These are phyloP conservation scores for Oxycera nigricornis DNA, from an alignment of 2,888 invertebrate genomes.

Conservation along the genomic window DNA sequence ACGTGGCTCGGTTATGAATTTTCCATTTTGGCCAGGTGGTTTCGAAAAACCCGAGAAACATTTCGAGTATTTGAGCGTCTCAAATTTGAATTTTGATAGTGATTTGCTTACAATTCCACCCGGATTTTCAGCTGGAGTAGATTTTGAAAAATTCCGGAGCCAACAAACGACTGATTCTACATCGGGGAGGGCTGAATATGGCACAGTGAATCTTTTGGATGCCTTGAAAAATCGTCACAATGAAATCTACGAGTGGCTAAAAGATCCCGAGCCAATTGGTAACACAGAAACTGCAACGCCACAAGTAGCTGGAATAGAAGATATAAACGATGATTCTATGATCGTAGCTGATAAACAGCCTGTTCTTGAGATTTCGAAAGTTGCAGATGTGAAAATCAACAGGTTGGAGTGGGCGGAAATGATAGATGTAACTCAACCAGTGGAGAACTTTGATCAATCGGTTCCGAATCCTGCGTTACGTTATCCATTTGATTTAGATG, in stretches of 20 bases:
- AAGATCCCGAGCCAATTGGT: constrained; percentile 42
- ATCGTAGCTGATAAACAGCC: neutral
- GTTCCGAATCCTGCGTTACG: constrained; percentile 85
- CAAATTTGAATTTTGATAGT: constrained; percentile 60
- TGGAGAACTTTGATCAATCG: constrained; percentile 79
- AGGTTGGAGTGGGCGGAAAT: constrained; percentile 83
- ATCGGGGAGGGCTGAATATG: constrained; percentile 44
- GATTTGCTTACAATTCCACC: constrained; percentile 69
- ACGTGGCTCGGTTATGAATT: constrained; percentile 79
- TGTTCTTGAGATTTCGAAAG: constrained; percentile 47
- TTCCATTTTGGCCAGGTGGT: constrained; percentile 89
- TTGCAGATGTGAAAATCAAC: constrained; percentile 58
- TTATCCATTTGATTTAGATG: constrained; percentile 92
- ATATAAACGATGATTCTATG: constrained; percentile 61
- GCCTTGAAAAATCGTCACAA: constrained; percentile 55
- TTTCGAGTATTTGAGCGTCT: constrained; percentile 19
- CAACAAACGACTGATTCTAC: constrained; percentile 46
- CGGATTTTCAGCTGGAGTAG: constrained; percentile 69
- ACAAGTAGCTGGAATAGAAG: neutral
- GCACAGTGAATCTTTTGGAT: constrained; percentile 56
- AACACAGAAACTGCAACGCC: neutral
- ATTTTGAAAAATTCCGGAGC: constrained; percentile 62
- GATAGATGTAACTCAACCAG: constrained; percentile 81
- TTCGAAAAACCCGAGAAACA: constrained; percentile 66
- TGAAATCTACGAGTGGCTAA: constrained; percentile 58